Base-by-base conservation (phyloP, 2,113 vertebrate species). In the Crocuta crocuta region DNA sequence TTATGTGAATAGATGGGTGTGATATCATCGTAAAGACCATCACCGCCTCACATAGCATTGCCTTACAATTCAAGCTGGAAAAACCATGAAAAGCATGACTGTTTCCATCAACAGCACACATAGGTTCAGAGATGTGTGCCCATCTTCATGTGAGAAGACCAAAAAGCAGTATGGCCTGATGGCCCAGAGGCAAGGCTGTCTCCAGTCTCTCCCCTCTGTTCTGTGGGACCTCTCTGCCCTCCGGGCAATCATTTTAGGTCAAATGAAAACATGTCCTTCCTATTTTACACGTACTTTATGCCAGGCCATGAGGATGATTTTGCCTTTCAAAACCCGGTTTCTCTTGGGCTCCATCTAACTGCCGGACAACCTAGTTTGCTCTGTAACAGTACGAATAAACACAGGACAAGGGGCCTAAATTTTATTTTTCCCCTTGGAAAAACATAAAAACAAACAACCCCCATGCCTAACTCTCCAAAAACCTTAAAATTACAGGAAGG, bases 401-500 rank as follows among this genome's bases (percentile, higher is more conserved):
- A 88, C 17, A 65, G 39, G 43, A 65, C 24, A 12, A 48, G 39
- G 65, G 24, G 23, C 7, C 33, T 96, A 58, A 73, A 63, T 90
- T 76, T 89, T 89, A 92, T 86, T 97, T 79, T 91, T 89, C 78
- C 28, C 45, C 65, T 63, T 79, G 61, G 80, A 78, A 79, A 97
- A 97, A 33, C 45, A 85, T 71, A 53, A 92, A 90, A 96, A 86
- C 86, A 96, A 98, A 93, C 66, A 78, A 83, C 16, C 39, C 50
- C 48, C 23, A 26, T 11, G 58, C 55, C 61, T 90, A 94, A 90
- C 35, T 90, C 43, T 91, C 89, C 39, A 2, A n/a, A 94, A 83
- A 83, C 39, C 70, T 84, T 35, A 39, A 94, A 94, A 96, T 95
- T 95, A 81, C 58, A 68, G 80, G 70, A 95, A 88, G 92, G 45